These are phyloP conservation scores for Paedocypris micromegethes DNA, from an alignment of 2,797 vertebrate genomes.

Conservation along the genomic window DNA sequence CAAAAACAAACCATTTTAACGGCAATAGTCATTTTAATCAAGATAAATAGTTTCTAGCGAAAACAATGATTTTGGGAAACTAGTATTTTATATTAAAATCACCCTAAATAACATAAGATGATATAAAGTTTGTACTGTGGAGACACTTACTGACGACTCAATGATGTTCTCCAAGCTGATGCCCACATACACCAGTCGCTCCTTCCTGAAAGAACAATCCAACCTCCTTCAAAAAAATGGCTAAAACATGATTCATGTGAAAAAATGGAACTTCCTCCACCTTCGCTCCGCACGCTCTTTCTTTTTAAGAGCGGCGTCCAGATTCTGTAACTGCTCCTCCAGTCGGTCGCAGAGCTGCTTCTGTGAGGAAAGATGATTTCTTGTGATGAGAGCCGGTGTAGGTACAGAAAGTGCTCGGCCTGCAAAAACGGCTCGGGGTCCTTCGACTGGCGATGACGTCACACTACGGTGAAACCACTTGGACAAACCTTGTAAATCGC, in stretches of 20 bases:
- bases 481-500: too few relatives aligned
- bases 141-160: conserved; percentile 77
- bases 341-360: conserved; percentile 93
- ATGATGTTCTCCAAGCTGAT: conserved; percentile 99
- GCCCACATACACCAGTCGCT: conserved; percentile 92
- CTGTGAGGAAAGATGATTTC: conserved; percentile 55
- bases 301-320: conserved; percentile 91
- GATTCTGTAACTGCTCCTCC: conserved; percentile 86
- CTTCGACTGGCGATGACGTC: too few relatives aligned
- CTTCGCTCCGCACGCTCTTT: conserved; percentile 92
- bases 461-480: too few relatives aligned
- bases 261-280: conserved; percentile 52
- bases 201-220: conserved; percentile 68
- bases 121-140: background rate
- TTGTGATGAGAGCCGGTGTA: too few relatives aligned
- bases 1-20: too few relatives aligned
- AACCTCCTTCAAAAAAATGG: background rate
- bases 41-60: too few relatives aligned
- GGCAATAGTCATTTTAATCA: too few relatives aligned
- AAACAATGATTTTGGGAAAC: too few relatives aligned
- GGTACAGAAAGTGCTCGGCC: too few relatives aligned
- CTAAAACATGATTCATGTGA: background rate
- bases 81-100: too few relatives aligned
- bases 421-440: too few relatives aligned
- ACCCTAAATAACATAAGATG: too few relatives aligned